Conservation (phyloP, 2,888 invertebrate species). For the Drosophila peninsularis region DNA sequence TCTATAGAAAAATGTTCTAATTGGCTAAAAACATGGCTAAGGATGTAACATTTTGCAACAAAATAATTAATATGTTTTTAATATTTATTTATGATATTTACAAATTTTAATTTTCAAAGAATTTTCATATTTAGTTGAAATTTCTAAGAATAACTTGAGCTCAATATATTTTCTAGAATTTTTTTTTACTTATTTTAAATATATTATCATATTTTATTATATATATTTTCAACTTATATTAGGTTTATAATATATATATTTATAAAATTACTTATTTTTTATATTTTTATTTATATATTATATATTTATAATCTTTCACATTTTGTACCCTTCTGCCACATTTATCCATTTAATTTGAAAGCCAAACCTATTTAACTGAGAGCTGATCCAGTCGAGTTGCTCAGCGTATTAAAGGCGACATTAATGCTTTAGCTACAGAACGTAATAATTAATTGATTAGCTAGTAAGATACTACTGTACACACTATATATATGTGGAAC, state of each 20-base stretch:
- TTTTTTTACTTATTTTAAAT: too few species aligned
- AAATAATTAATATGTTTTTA: too few species aligned
- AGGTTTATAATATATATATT: not conserved
- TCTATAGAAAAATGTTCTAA: not conserved
- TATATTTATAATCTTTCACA: not conserved
- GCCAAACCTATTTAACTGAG: conserved; percentile 25
- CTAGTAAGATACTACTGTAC: conserved; percentile 16
- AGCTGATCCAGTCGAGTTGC: conserved; percentile 21
- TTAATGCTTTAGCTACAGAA: conserved; percentile 13
- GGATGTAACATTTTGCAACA: too few species aligned
- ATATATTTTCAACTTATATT: too few species aligned
- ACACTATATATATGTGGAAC: not conserved
- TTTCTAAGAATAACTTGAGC: too few species aligned
- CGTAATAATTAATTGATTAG: conserved; percentile 26
- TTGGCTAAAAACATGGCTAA: too few species aligned
- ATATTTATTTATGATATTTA: too few species aligned
- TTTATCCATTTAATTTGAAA: not conserved
- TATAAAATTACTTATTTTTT: too few species aligned
- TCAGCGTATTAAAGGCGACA: conserved; percentile 28
- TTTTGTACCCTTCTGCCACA: not conserved
- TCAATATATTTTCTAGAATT: too few species aligned
- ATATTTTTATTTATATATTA: not conserved
- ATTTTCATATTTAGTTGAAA: too few species aligned
- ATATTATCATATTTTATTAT: too few species aligned
- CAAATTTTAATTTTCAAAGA: too few species aligned